phyloP scores from a whole-genome alignment of 2,797 vertebrate species.

The Luscinia luscinia region DNA sequence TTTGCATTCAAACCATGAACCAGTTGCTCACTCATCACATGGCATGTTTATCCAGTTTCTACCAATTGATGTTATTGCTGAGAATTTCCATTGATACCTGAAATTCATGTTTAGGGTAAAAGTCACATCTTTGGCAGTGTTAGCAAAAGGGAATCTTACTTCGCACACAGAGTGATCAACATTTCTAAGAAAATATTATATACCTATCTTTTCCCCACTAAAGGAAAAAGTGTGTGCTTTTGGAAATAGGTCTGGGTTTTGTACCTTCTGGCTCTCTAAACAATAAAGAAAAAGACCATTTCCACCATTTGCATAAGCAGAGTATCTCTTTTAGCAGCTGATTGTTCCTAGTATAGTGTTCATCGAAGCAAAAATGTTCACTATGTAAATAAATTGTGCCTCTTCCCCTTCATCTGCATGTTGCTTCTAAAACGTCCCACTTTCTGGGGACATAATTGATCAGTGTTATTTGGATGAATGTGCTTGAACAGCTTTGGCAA shows the following conservation, averaged over 20 bases:
- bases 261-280: neutral
- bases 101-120: neutral
- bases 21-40: neutral
- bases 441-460: slow-evolving; percentile 20
- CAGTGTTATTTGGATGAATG: neutral
- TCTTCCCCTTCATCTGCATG: neutral
- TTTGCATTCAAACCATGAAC: neutral
- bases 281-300: neutral
- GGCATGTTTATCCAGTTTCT: neutral
- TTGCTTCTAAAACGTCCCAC: neutral
- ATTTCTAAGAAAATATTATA: neutral
- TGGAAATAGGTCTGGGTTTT: neutral
- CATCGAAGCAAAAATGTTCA: neutral
- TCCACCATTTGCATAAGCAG: neutral
- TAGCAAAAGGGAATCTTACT: neutral
- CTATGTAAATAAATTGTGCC: neutral
- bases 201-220: neutral
- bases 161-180: neutral
- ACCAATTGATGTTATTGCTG: neutral
- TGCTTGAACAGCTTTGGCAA: slow-evolving; percentile 62
- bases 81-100: neutral
- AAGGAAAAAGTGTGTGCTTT: neutral
- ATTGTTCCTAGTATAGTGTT: neutral
- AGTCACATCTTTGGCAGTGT: neutral
- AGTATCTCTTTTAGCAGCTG: neutral